Evolutionary conservation across 2,888 invertebrate genomes (phyloP).

Genomic region (Watsonalla cultraria): DNA sequence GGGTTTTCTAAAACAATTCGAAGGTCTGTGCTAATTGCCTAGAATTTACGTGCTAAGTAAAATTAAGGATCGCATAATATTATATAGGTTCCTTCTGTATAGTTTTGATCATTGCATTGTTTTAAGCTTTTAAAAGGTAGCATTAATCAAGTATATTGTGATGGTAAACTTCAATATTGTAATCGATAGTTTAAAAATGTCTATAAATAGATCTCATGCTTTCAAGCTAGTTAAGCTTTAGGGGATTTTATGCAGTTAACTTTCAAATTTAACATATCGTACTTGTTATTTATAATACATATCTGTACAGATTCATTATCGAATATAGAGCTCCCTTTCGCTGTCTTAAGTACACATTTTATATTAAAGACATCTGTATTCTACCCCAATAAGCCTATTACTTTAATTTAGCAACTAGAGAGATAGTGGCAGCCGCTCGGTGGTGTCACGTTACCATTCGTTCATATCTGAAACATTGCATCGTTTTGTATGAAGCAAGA

Average conservation of each 20-base stretch:
- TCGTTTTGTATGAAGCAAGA: conserved; percentile 6
- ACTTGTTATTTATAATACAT: neutral
- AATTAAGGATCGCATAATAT: neutral
- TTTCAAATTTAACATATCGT: neutral
- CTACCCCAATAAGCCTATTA: conserved; percentile 2
- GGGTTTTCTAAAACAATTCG: neutral
- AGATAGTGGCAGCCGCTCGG: conserved; percentile 68
- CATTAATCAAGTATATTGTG: conserved; percentile 18
- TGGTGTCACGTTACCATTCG: conserved; percentile 75
- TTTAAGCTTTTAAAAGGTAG: neutral
- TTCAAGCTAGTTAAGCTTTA: conserved; percentile 4
- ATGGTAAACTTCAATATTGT: conserved; percentile 14
- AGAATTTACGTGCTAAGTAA: too few species aligned
- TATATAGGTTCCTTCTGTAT: neutral
- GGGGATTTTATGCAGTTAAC: neutral
- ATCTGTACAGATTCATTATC: neutral
- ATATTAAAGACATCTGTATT: conserved; percentile 10
- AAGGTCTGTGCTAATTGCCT: neutral
- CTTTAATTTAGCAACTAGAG: conserved; percentile 41
- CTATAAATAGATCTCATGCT: conserved; percentile 31
- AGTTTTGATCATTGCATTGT: neutral
- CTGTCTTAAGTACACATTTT: neutral
- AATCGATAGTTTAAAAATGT: conserved; percentile 11
- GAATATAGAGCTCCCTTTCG: neutral
- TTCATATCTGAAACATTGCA: conserved; percentile 26